Percentiles rank a stretch among this genome's conserved stretches.
These are phyloP conservation scores for Laupala kohalensis DNA, from an alignment of 1,140 invertebrate species.

Conservation along the genomic window DNA sequence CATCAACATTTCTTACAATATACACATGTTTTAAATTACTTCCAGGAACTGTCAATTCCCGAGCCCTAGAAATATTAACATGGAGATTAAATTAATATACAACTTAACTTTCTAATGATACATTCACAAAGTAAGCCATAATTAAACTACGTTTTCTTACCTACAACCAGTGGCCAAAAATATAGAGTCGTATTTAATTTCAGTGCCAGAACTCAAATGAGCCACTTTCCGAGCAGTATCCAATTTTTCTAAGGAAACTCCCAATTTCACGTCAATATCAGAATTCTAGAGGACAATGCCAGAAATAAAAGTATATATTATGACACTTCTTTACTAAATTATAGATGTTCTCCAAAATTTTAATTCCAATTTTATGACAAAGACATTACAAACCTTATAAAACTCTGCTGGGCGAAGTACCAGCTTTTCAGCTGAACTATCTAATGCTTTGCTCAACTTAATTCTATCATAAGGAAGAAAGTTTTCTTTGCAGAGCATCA, in stretches of 20 bases:
- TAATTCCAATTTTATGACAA: background rate
- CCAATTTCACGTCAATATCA: slow-evolving; percentile 56
- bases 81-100: background rate
- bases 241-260: slow-evolving; percentile 40
- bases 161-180: slow-evolving; percentile 73
- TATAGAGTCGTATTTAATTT: slow-evolving; percentile 55
- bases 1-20: slow-evolving; percentile 55
- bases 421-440: slow-evolving; percentile 44
- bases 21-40: slow-evolving; percentile 57
- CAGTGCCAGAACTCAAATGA: slow-evolving; percentile 45
- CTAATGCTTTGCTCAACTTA: slow-evolving; percentile 70
- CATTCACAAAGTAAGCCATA: too few species aligned
- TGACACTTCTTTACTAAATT: background rate
- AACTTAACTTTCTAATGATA: too few species aligned
- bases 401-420: slow-evolving; percentile 51
- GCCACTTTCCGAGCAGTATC: slow-evolving; percentile 48
- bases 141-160: slow-evolving; percentile 22
- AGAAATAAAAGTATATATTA: background rate
- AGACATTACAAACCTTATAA: slow-evolving; percentile 37
- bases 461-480: slow-evolving; percentile 77
- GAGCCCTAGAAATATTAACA: slow-evolving; percentile 28
- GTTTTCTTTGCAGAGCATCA: slow-evolving; percentile 64
- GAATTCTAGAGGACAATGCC: slow-evolving; percentile 29
- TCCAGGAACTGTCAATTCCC: slow-evolving; percentile 44
- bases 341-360: too few species aligned